Percentiles rank a stretch among this genome's conserved stretches.
Conservation (phyloP, 30 jellyfish, hydroid and myxozoan genomes). For the Cassiopea andromeda region DNA sequence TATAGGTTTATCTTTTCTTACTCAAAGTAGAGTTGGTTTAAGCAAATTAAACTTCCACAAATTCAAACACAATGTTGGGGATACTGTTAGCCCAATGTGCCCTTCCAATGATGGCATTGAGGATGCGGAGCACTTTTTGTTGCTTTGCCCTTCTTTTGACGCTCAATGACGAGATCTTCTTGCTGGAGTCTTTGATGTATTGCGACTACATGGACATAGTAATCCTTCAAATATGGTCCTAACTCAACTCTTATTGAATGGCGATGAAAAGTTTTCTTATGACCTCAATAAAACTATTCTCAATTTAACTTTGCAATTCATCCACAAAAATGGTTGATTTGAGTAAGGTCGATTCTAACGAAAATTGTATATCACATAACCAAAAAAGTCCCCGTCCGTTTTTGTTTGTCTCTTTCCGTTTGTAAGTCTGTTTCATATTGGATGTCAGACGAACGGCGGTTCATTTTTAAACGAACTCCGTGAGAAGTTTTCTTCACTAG, state of each 20-base stretch:
- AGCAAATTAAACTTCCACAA: constrained; percentile 22
- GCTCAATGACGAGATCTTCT: constrained; percentile 17
- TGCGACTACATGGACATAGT: not conserved
- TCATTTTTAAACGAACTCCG: not conserved
- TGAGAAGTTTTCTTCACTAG: not conserved
- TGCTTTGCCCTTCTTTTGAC: constrained; percentile 50
- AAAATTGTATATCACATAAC: constrained; percentile 1
- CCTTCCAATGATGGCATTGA: constrained; percentile 47
- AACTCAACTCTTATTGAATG: constrained; percentile 35
- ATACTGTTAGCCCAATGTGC: constrained; percentile 49
- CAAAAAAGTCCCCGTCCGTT: constrained; percentile 14
- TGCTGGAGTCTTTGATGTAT: constrained; percentile 16
- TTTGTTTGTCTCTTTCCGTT: constrained; percentile 9
- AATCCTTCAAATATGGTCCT: constrained; percentile 17
- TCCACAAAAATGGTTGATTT: constrained; percentile 45
- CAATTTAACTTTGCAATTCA: constrained; percentile 13
- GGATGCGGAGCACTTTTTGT: constrained; percentile 46
- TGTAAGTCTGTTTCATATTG: not conserved
- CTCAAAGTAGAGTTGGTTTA: constrained; percentile 42
- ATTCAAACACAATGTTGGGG: constrained; percentile 28
- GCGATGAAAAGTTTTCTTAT: constrained; percentile 34
- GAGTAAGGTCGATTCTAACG: constrained; percentile 6
- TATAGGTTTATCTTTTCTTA: constrained; percentile 18
- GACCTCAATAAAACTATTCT: constrained; percentile 23
- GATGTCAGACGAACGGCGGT: constrained; percentile 1